These are phyloP conservation scores for Sweltsa coloradensis DNA, from an alignment of 1,140 invertebrate genomes.

Conservation along the genomic window DNA sequence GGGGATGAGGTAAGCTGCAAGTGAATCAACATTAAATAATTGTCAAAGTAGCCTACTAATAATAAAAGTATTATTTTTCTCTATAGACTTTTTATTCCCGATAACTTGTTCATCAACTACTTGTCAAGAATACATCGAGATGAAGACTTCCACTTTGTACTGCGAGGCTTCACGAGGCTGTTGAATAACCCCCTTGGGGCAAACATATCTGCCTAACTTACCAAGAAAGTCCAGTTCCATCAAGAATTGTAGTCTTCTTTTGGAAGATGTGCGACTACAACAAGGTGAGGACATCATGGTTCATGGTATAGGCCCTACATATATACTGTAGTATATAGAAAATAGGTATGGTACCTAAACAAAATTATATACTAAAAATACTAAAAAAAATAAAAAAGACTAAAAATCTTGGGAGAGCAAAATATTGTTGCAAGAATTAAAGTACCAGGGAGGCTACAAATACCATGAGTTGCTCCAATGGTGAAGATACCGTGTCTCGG, in stretches of 20 bases:
- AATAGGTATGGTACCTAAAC: no score
- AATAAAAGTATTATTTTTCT: slow-evolving; percentile 9
- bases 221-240: slow-evolving; percentile 94
- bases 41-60: slow-evolving; percentile 4
- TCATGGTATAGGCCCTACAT: no score
- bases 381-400: no score
- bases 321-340: no score
- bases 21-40: background rate
- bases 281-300: no score
- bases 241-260: slow-evolving; percentile 96
- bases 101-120: slow-evolving; percentile 99
- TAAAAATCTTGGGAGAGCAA: no score
- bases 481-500: no score
- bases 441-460: no score
- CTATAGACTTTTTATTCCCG: slow-evolving; percentile 43
- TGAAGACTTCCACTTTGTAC: slow-evolving; percentile 96
- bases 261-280: slow-evolving; percentile 99
- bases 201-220: slow-evolving; percentile 96
- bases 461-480: no score
- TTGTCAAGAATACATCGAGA: slow-evolving; percentile 95
- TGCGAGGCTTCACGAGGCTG: slow-evolving; percentile 88
- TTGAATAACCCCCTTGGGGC: slow-evolving; percentile 95
- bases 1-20: slow-evolving; percentile 30
- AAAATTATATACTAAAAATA: no score
- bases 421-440: no score